Conservation (phyloP, 2,797 vertebrate species). For the Pipistrellus nathusii region DNA sequence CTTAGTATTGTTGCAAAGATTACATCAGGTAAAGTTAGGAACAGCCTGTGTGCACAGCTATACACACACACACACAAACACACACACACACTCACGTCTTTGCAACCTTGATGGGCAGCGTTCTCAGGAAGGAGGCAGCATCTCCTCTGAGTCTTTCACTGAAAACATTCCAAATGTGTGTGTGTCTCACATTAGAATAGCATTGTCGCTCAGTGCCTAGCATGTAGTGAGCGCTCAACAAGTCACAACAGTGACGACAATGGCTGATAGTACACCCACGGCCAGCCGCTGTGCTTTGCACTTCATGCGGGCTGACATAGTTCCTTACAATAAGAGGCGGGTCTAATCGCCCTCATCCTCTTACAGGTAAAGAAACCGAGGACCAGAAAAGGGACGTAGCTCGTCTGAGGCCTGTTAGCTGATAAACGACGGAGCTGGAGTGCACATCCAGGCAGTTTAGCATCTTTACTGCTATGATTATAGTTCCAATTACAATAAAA, state of each 20-base stretch:
- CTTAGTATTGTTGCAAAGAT: not conserved
- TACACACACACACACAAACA: too few species aligned
- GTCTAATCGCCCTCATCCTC: not conserved
- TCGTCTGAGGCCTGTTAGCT: conserved; percentile 43
- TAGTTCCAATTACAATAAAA: conserved; percentile 40
- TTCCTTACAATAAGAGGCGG: not conserved
- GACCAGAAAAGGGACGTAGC: not conserved
- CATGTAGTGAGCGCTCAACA: accelerated
- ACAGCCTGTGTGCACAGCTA: not conserved
- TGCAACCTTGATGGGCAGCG: not conserved
- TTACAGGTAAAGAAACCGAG: not conserved
- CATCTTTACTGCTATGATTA: not conserved
- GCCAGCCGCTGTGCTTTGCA: accelerated
- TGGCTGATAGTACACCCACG: accelerated
- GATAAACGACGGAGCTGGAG: not conserved
- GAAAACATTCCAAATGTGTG: not conserved
- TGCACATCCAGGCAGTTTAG: conserved; percentile 25
- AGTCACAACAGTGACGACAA: accelerated
- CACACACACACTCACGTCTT: not conserved
- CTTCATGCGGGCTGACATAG: not conserved
- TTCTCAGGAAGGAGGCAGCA: conserved; percentile 49
- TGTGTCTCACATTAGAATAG: not conserved
- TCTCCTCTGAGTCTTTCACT: not conserved
- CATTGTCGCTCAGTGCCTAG: not conserved
- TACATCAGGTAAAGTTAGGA: not conserved